Percentiles rank a stretch among this genome's conserved stretches.
phyloP scores from a whole-genome alignment of 2,888 invertebrate species.

The Tiliacea aurago region DNA sequence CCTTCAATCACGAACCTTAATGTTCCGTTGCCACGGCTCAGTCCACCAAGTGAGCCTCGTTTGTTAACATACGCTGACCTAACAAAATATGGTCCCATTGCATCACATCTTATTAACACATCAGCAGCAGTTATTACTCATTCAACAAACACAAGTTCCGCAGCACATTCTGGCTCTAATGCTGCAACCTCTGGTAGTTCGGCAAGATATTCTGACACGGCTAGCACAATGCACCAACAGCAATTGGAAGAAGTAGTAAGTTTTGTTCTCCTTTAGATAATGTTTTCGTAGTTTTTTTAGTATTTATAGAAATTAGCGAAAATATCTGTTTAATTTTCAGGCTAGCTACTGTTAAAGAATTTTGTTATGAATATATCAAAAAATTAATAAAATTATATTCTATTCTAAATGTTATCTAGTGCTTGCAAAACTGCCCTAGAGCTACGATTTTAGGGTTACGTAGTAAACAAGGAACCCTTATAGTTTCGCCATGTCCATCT shows the following conservation, averaged over 20 bases:
- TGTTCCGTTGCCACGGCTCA: neutral
- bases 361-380: neutral
- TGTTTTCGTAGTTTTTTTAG: neutral
- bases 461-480: too few relatives aligned
- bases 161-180: neutral
- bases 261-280: neutral
- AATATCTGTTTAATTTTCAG: neutral
- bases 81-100: neutral
- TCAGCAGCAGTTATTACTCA: neutral
- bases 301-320: neutral
- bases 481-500: too few relatives aligned
- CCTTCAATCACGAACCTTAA: conserved; percentile 15
- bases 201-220: neutral
- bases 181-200: neutral
- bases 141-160: neutral
- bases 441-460: too few relatives aligned
- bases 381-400: neutral
- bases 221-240: neutral
- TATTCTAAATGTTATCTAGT: neutral
- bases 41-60: neutral
- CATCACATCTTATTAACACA: neutral
- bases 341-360: neutral
- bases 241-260: neutral
- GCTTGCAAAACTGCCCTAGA: neutral
- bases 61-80: neutral